A percentile compares a stretch with the other conserved stretches of the same genome.
phyloP scores from a whole-genome alignment of 2,113 vertebrate species.

The Urocolius indicus region DNA sequence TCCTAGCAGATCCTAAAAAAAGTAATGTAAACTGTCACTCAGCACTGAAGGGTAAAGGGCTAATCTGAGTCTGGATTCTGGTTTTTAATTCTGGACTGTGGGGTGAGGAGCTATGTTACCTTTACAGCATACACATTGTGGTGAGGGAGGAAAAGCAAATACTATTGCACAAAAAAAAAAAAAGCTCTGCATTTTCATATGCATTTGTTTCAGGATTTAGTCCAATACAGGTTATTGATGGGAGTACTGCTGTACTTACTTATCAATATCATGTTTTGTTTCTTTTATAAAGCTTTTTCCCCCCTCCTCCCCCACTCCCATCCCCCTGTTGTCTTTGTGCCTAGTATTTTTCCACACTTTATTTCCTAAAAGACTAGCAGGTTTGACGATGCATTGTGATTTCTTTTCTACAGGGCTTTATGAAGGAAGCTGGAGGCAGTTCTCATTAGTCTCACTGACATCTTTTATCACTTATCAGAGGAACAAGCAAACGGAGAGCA shows the following conservation, averaged over 20 bases:
- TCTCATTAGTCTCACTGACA: slow-evolving; percentile 80
- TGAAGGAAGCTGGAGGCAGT: slow-evolving; percentile 69
- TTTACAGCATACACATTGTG: not conserved
- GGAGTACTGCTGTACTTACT: not conserved
- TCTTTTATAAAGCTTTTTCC: not conserved
- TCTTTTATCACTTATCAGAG: slow-evolving; percentile 84
- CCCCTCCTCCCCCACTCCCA: not conserved
- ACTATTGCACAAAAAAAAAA: not conserved
- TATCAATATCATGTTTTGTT: not conserved
- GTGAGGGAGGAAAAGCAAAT: not conserved
- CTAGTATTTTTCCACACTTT: slow-evolving; percentile 53
- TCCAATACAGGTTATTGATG: not conserved
- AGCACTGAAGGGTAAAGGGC: not conserved
- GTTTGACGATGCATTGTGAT: slow-evolving; percentile 63
- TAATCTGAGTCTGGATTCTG: not conserved
- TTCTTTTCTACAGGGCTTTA: slow-evolving; percentile 75
- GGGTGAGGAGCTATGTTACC: not conserved
- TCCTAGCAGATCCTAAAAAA: not conserved
- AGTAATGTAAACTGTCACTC: not conserved
- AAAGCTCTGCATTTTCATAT: not conserved
- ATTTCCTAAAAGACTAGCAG: slow-evolving; percentile 68
- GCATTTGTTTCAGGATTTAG: not conserved
- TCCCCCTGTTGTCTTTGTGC: slow-evolving; percentile 41
- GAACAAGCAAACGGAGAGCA: slow-evolving; percentile 81
- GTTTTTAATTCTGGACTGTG: not conserved